These are phyloP conservation scores for Chloromyia formosa DNA, from an alignment of 2,888 invertebrate species.

Conservation along the genomic window DNA sequence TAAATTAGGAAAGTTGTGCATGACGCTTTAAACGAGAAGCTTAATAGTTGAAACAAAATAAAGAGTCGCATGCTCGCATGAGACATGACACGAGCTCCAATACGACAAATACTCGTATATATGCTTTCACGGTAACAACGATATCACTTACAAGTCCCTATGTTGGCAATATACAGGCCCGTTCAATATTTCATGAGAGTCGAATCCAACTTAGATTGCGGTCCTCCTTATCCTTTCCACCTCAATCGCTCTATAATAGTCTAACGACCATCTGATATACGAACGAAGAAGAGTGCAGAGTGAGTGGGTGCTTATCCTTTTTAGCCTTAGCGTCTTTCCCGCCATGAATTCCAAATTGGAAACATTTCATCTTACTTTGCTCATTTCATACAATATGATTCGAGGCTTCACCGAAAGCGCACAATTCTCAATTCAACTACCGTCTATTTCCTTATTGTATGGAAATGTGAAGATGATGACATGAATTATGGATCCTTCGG, in stretches of 20 bases:
- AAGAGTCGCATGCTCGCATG: neutral
- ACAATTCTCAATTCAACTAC: conserved; percentile 15
- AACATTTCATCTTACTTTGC: neutral
- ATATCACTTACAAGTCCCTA: neutral
- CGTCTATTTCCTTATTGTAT: conserved; percentile 32
- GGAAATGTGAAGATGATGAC: conserved; percentile 32
- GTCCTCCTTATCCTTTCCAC: too few relatives aligned
- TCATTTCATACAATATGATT: neutral
- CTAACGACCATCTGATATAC: conserved; percentile 2
- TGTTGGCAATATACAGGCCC: neutral
- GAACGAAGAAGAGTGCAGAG: neutral
- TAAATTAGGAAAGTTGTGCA: conserved; percentile 33
- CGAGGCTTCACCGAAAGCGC: neutral
- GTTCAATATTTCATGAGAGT: conserved; percentile 20
- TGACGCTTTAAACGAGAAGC: conserved; percentile 10
- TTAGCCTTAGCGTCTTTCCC: neutral
- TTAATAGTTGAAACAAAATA: neutral
- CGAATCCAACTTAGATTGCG: neutral
- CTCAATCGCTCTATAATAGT: too few relatives aligned
- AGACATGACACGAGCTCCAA: too few relatives aligned
- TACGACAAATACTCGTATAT: neutral
- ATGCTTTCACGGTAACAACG: neutral
- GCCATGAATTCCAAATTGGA: conserved; percentile 17
- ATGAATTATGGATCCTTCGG: conserved; percentile 40
- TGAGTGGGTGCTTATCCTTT: neutral